phyloP scores from a whole-genome alignment of 30 jellyfish, hydroid and myxozoan species.

The Sanderia malayensis region DNA sequence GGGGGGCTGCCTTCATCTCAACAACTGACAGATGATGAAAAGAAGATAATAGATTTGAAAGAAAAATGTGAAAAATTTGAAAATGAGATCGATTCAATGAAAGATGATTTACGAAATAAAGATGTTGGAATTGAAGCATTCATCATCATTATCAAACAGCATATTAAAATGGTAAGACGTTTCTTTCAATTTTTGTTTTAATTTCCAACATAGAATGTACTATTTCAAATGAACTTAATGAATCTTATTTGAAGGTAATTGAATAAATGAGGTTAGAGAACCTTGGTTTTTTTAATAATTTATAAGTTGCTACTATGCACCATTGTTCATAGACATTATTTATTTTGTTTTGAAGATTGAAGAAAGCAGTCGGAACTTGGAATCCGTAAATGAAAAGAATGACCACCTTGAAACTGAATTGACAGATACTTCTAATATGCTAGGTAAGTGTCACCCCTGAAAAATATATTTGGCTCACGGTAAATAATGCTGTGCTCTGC shows the following conservation, averaged over 20 bases:
- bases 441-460: no score
- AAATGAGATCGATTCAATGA: conserved; percentile 26
- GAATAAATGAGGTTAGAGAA: no score
- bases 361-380: conserved; percentile 39
- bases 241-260: no score
- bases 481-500: no score
- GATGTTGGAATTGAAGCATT: conserved; percentile 70
- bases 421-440: not conserved
- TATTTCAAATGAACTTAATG: no score
- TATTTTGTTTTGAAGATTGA: conserved; percentile 48
- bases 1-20: conserved; percentile 2
- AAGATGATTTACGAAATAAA: conserved; percentile 31
- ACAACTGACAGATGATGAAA: conserved; percentile 19
- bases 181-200: not conserved
- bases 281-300: no score
- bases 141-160: conserved; percentile 66
- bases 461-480: no score
- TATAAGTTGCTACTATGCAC: no score
- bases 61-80: conserved; percentile 43
- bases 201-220: no score
- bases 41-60: conserved; percentile 36
- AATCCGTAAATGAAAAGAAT: conserved; percentile 1
- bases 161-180: conserved; percentile 49
- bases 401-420: conserved; percentile 25
- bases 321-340: no score